Percentiles rank a stretch among this genome's conserved stretches.
phyloP scores from a whole-genome alignment of 2,888 invertebrate species.

The Exephanes ischioxanthus region DNA sequence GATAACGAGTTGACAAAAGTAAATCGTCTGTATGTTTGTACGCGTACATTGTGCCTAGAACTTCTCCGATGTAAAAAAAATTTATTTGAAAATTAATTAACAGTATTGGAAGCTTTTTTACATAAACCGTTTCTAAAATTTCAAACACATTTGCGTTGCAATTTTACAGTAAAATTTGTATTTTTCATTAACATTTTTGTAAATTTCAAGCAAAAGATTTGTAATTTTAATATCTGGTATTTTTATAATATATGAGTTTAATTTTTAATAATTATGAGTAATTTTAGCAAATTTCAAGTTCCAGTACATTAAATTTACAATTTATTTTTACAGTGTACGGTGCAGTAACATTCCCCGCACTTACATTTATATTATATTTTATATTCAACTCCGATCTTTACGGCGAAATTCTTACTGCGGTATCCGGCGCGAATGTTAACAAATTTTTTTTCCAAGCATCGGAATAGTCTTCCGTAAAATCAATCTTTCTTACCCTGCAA shows the following conservation, averaged over 20 bases:
- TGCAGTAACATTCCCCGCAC: background rate
- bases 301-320: too few species aligned
- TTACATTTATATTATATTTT: background rate
- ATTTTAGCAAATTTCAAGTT: too few species aligned
- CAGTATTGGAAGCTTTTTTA: too few species aligned
- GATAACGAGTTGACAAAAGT: conserved; percentile 30
- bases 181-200: too few species aligned
- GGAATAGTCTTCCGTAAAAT: background rate
- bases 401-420: background rate
- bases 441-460: conserved; percentile 10
- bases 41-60: background rate
- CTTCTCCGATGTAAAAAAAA: background rate
- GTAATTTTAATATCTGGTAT: too few species aligned
- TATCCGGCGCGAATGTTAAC: background rate
- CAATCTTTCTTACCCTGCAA: background rate
- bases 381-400: background rate
- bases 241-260: too few species aligned
- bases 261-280: too few species aligned
- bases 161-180: too few species aligned
- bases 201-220: too few species aligned
- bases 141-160: too few species aligned
- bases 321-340: background rate
- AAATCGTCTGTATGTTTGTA: conserved; percentile 1
- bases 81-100: too few species aligned
- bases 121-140: too few species aligned